phyloP scores from a whole-genome alignment of 2,888 invertebrate species.

The Ganaspis brasiliensis region DNA sequence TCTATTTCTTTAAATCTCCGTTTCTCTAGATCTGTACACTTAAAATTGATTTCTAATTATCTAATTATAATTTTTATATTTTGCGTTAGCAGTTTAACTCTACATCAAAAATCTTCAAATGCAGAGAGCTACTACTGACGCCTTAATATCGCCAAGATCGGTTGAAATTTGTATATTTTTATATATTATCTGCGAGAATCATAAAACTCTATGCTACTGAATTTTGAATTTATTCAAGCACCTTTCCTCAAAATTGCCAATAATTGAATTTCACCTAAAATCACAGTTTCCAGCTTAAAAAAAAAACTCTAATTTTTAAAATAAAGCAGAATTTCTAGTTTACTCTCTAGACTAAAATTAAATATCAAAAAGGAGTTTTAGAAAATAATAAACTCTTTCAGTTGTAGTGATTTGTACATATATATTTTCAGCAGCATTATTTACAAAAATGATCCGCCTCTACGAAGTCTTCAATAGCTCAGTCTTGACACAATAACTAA shows the following conservation, averaged over 20 bases:
- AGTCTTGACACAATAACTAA: slow-evolving; percentile 76
- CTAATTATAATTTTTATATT: no score
- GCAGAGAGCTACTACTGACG: slow-evolving; percentile 25
- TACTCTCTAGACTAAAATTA: no score
- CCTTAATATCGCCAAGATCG: slow-evolving; percentile 25
- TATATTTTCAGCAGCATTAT: slow-evolving; percentile 74
- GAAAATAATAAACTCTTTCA: no score
- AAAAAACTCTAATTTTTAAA: no score
- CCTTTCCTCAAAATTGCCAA: neutral
- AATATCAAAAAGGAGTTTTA: neutral
- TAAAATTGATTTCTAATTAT: neutral
- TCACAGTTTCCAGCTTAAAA: no score
- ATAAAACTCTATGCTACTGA: slow-evolving; percentile 39
- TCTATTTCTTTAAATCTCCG: neutral
- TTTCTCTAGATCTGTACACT: neutral
- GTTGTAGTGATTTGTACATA: slow-evolving; percentile 72
- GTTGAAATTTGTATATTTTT: slow-evolving; percentile 43
- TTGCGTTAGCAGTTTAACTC: neutral
- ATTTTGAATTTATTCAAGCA: neutral
- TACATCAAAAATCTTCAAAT: neutral
- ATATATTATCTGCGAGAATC: slow-evolving; percentile 41
- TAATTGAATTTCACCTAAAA: no score
- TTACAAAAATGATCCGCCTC: slow-evolving; percentile 76
- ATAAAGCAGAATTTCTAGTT: no score
- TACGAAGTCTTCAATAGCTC: slow-evolving; percentile 76